Conservation (phyloP, 2,888 invertebrate species). For the Monopis laevigella region DNA sequence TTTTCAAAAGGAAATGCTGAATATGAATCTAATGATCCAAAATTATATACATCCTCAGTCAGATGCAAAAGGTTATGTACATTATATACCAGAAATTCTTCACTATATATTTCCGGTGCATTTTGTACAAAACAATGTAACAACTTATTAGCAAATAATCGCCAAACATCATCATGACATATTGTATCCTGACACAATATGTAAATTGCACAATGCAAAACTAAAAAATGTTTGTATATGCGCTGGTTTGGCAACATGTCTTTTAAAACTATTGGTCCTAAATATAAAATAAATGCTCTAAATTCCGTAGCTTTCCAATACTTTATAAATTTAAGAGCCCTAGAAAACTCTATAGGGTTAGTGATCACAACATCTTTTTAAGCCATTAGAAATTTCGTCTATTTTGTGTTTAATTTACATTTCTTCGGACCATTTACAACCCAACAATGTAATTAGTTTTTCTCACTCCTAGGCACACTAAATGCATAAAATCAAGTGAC, state of each 20-base stretch:
- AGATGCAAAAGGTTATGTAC: too few relatives aligned
- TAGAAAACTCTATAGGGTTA: slow-evolving; percentile 11
- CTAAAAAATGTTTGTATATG: slow-evolving; percentile 11
- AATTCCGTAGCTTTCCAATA: slow-evolving; percentile 16
- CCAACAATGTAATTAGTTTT: slow-evolving; percentile 12
- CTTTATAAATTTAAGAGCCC: slow-evolving; percentile 10
- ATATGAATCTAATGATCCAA: too few relatives aligned
- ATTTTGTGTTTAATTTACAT: slow-evolving; percentile 13
- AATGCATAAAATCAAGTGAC: slow-evolving; percentile 16
- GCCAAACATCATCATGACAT: slow-evolving; percentile 9
- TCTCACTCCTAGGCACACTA: slow-evolving; percentile 11
- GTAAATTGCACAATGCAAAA: slow-evolving; percentile 10
- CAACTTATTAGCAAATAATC: slow-evolving; percentile 11
- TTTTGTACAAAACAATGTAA: too few relatives aligned
- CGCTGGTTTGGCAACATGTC: slow-evolving; percentile 6
- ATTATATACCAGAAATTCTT: too few relatives aligned
- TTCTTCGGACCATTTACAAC: slow-evolving; percentile 13
- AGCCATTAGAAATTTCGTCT: slow-evolving; percentile 11
- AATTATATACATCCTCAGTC: too few relatives aligned
- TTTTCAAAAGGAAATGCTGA: too few relatives aligned
- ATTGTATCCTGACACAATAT: slow-evolving; percentile 11
- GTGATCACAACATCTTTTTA: slow-evolving; percentile 8
- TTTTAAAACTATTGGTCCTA: slow-evolving; percentile 10
- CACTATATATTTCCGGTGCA: too few relatives aligned
- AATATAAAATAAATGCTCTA: slow-evolving; percentile 12